These are phyloP conservation scores for Amblyteles armatorius DNA, from an alignment of 2,888 invertebrate genomes.

Conservation along the genomic window DNA sequence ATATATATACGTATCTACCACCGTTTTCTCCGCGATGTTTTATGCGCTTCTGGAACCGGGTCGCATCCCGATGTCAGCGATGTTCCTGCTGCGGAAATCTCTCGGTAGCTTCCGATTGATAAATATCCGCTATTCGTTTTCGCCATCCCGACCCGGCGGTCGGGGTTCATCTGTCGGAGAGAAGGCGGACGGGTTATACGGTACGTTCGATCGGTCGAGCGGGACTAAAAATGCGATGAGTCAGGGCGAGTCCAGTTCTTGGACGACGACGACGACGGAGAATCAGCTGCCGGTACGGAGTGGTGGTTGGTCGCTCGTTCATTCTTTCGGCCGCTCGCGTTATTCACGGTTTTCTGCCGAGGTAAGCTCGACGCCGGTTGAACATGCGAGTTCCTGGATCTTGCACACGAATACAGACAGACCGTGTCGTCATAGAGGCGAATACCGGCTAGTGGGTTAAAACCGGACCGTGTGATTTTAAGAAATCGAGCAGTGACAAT, in stretches of 20 bases:
- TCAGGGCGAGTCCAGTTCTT: constrained; percentile 57
- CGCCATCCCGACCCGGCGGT: background rate
- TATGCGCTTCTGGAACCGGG: background rate
- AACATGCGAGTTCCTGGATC: constrained; percentile 14
- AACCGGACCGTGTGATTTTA: too few species aligned
- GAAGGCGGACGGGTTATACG: constrained; percentile 11
- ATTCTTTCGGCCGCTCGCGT: constrained; percentile 60
- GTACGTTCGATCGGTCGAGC: constrained; percentile 41
- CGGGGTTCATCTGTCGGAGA: constrained; percentile 42
- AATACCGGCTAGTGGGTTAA: too few species aligned
- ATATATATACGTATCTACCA: background rate
- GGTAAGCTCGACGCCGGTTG: constrained; percentile 68
- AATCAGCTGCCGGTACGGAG: constrained; percentile 23
- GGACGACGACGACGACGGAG: constrained; percentile 40
- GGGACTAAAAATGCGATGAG: constrained; percentile 69
- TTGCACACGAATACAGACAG: background rate
- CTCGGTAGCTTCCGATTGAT: constrained; percentile 26
- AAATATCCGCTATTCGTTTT: constrained; percentile 49
- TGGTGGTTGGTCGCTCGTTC: constrained; percentile 57
- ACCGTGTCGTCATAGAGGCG: background rate
- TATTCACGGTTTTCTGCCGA: constrained; percentile 76
- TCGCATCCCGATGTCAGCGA: constrained; percentile 9
- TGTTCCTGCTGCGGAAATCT: background rate
- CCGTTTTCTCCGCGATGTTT: background rate
- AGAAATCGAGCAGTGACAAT: too few species aligned